Percentiles rank a stretch among this genome's conserved stretches.
phyloP scores from a whole-genome alignment of 2,113 vertebrate species.

The Patagioenas fasciata region DNA sequence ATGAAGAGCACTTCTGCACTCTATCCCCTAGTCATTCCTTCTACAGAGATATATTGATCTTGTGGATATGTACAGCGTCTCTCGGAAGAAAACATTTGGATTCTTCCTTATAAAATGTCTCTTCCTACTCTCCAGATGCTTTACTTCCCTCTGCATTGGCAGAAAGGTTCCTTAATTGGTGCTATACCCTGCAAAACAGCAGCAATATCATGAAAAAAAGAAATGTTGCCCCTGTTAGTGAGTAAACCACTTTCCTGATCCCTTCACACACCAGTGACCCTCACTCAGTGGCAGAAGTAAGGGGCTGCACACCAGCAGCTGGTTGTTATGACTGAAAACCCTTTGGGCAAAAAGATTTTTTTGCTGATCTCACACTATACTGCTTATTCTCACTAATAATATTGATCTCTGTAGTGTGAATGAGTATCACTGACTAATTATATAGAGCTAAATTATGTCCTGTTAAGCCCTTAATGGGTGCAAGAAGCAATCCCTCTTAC shows the following conservation, averaged over 20 bases:
- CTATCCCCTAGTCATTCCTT: neutral
- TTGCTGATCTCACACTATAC: neutral
- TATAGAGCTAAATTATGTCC: neutral
- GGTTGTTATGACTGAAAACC: neutral
- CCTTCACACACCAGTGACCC: neutral
- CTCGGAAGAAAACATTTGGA: neutral
- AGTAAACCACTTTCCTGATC: neutral
- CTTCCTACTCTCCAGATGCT: neutral
- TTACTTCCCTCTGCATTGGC: neutral
- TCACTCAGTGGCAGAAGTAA: neutral
- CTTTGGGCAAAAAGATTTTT: neutral
- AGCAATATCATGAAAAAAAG: neutral
- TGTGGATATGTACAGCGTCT: neutral
- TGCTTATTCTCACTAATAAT: neutral
- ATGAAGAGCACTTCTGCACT: neutral
- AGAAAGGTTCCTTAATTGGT: neutral
- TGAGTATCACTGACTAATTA: constrained; percentile 26
- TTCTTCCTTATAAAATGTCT: neutral
- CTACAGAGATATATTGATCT: neutral
- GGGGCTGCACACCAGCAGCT: neutral
- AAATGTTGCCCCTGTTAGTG: neutral
- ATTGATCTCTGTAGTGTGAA: neutral
- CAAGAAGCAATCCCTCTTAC: neutral
- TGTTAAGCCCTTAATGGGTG: constrained; percentile 13
- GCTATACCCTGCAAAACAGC: neutral